Percentiles rank a stretch among this genome's conserved stretches.
Evolutionary conservation across 2,113 vertebrate species (phyloP).

Genomic region (Gallinago media): DNA sequence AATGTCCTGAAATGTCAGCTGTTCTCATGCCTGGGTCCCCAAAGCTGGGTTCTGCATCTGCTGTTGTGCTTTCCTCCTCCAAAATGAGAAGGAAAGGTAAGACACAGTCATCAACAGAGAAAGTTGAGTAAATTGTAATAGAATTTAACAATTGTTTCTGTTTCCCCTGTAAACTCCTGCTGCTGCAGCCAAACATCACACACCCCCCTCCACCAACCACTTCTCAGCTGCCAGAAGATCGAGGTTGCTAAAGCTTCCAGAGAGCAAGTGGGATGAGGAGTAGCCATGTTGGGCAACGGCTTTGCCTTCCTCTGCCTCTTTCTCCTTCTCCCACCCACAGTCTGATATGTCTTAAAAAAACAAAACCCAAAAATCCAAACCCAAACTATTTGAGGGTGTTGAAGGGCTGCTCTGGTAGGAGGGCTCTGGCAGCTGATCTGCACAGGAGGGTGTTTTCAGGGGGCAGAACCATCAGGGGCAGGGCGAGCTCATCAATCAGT

Average conservation of each 20-base stretch:
- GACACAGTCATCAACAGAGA: not conserved
- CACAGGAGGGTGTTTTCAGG: not conserved
- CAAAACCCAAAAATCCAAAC: not conserved
- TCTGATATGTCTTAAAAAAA: not conserved
- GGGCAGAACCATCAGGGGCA: not conserved
- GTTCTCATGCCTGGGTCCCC: not conserved
- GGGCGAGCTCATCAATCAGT: not conserved
- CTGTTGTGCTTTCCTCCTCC: not conserved
- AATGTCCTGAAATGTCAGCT: not conserved
- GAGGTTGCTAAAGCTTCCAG: not conserved
- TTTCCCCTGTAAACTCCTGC: not conserved
- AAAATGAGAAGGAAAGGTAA: not conserved
- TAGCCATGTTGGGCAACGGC: not conserved
- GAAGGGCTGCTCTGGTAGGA: not conserved
- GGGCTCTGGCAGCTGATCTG: not conserved
- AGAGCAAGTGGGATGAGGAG: not conserved
- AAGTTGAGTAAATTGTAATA: not conserved
- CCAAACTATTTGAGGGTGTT: accelerated
- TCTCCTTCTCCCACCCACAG: not conserved
- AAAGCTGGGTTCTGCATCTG: not conserved
- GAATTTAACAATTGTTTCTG: not conserved
- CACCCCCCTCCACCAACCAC: not conserved
- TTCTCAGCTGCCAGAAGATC: not conserved
- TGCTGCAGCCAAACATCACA: not conserved
- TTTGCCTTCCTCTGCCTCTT: not conserved